phyloP scores from a whole-genome alignment of 1,140 invertebrate genomes.

The Apis dorsata region DNA sequence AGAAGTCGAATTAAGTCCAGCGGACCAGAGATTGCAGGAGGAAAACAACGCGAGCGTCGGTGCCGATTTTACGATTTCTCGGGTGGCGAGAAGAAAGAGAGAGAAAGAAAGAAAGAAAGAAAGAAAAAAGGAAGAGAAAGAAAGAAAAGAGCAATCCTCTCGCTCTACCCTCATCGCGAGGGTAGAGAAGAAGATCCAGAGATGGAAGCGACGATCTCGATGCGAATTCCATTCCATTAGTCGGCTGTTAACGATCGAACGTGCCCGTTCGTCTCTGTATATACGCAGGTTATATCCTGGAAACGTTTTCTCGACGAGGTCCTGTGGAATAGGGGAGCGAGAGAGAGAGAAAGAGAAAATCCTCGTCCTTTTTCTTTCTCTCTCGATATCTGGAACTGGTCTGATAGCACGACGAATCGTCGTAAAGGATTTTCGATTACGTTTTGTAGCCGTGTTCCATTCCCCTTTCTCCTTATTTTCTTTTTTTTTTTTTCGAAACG shows the following conservation, averaged over 20 bases:
- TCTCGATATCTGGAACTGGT: neutral
- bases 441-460: conserved; percentile 49
- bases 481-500: neutral
- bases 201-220: conserved; percentile 31
- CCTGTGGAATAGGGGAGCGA: conserved; percentile 45
- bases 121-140: neutral
- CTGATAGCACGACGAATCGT: conserved; percentile 39
- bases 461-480: neutral
- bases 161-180: neutral
- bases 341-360: neutral
- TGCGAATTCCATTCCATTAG: conserved; percentile 68
- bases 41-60: conserved; percentile 36
- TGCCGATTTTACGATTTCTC: conserved; percentile 57
- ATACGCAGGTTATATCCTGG: conserved; percentile 55
- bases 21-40: conserved; percentile 9
- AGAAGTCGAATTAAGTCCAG: conserved; percentile 56
- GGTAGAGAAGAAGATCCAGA: conserved; percentile 11
- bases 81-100: neutral
- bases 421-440: conserved; percentile 68
- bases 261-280: conserved; percentile 50
- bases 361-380: neutral
- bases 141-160: neutral
- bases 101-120: neutral
- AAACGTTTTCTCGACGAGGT: conserved; percentile 27
- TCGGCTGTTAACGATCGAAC: conserved; percentile 65